Base-by-base conservation (phyloP, 1,140 invertebrate species). In the Mylabris phalerata region DNA sequence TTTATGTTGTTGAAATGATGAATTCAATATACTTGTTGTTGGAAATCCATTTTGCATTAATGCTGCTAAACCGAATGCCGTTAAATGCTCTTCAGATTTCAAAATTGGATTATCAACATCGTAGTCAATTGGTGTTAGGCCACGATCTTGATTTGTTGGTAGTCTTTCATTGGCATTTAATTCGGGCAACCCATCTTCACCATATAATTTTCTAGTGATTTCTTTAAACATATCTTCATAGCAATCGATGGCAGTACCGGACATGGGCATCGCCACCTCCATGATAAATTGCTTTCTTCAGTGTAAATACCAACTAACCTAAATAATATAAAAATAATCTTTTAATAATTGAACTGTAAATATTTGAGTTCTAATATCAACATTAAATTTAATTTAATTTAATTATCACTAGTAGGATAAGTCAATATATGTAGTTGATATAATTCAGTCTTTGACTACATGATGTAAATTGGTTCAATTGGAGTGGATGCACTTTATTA, bases 121-220 rank as follows among this genome's bases (percentile, higher is more conserved):
- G 63, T 74, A 75, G 56, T 80, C 79, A 44, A 73, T 71, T 0
- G 68, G 67, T 3, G 70, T 73, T 48, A 72, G 50, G 27, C 71
- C 67, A 19, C 74, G 64, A 42, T 76, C 75, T 56, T 65, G 63
- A 7, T 67, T 62, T 41, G 67, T 41, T 69, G 77, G 49, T 65
- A 77, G 60, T 60, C 73, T 52, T 41, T 72, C 70, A 24, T 61
- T 72, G 50, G 75, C 72, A 55, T 75, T 75, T 58, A 79, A 69
- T 62, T 79, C 78, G 59, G 79, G 78, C 55, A 78, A 76, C 58
- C 82, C 83, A 76, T 92, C 89, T 71, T 92, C 89, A 50, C 90
- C 90, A 73, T 93, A 93, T 47, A 92, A 78, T 78, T 93, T 93
- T 67, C 89, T 84, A 44, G 89, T 92, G 66, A 93, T 92, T 79